Evolutionary conservation across 1,140 invertebrate genomes (phyloP).

Genomic region (Anthonomus grandis): DNA sequence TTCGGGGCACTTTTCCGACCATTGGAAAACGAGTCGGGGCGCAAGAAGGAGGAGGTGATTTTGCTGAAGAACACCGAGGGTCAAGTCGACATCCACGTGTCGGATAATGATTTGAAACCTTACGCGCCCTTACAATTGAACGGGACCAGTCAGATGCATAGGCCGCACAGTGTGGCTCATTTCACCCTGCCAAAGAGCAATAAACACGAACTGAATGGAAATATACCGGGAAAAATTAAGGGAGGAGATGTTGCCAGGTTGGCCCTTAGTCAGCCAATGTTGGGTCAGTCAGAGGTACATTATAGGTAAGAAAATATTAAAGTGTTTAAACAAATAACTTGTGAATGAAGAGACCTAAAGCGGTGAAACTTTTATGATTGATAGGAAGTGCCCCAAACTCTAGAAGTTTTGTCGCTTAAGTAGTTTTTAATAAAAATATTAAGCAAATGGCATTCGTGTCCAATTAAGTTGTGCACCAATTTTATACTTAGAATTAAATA

Average conservation of each 20-base stretch:
- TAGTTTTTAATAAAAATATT: too few relatives aligned
- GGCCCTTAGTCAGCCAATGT: conserved; percentile 62
- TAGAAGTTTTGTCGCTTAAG: too few relatives aligned
- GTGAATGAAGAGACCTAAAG: too few relatives aligned
- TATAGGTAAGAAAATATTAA: conserved; percentile 3
- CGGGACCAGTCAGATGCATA: conserved; percentile 35
- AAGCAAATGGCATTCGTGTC: too few relatives aligned
- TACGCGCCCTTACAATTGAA: conserved; percentile 16
- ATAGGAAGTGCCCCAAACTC: too few relatives aligned
- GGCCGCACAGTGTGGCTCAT: conserved; percentile 56
- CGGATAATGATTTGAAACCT: conserved; percentile 32
- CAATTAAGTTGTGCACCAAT: too few relatives aligned
- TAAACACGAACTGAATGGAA: conserved; percentile 36
- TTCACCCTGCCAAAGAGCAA: conserved; percentile 43
- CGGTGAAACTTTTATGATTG: too few relatives aligned
- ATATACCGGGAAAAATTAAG: conserved; percentile 43
- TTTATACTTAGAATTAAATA: too few relatives aligned
- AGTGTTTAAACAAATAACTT: too few relatives aligned
- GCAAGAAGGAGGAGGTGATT: conserved; percentile 42
- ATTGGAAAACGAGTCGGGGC: conserved; percentile 51
- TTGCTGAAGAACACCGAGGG: conserved; percentile 40
- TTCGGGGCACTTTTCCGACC: conserved; percentile 82
- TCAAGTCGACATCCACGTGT: conserved; percentile 41
- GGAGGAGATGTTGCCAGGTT: conserved; percentile 53
- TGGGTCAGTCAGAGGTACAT: conserved; percentile 45